Evolutionary conservation across 2,888 invertebrate species (phyloP), one percentile per base, ranked within the genome.

Genomic region (Chouioia cunea): DNA sequence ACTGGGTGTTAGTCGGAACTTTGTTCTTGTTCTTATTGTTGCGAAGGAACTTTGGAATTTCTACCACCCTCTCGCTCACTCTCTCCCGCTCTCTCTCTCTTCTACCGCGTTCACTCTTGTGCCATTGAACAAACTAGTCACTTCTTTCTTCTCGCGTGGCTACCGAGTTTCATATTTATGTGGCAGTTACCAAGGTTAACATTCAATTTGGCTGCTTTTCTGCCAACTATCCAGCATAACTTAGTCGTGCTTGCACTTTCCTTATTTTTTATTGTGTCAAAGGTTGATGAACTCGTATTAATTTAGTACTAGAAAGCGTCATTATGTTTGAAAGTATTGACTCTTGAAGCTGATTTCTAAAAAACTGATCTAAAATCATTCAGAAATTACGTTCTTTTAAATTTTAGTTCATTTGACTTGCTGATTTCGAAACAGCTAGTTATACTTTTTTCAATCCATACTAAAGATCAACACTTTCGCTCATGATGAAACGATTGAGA

Each of bases 21-120:
- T 85, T 84, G 84, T 83, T 84, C 84, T 83, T 83, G 83, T 85
- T 85, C 84, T 83, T 84, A 83, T 84, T 85, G 84, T 83, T 84
- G 82, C 78, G 81, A 3, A 82, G 82, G 80, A 84, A 84, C 83
- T 84, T 85, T 79, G 81, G 77, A 81, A 65, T 73, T 73, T 68
- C 57, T 54, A 43, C 50, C 52, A 43, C 50, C 53, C 47, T 60
- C 69, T 23, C 36, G 1, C 36, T 36, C 36, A 10, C 36, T 78
- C 78, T 79, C 79, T 74, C 78, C 75, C 75, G 66, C 75, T 27
- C 57, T 10, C 23, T 27, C 36, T 18, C 36, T 48, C 62, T 22
- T 47, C 48, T 27, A 23, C 43, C 46, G 65, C 65, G 58, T 54
- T 67, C 68, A 54, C 57, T 58, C 76, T 77, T 80, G 80, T 82